phyloP scores from a whole-genome alignment of 2,797 vertebrate genomes.

The Aeoliscus strigatus region DNA sequence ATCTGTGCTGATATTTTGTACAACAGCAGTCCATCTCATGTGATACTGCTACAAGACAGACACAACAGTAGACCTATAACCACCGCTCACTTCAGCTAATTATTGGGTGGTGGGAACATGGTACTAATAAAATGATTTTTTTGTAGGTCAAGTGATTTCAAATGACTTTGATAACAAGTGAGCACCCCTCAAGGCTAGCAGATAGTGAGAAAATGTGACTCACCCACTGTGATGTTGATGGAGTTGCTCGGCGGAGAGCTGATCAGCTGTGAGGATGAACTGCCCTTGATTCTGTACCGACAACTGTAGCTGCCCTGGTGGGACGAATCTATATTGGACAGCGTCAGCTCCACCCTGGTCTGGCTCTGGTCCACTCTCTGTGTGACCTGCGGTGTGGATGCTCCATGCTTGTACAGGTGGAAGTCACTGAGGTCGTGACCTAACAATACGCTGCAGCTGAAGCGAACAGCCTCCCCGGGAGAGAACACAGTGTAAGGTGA shows the following conservation, averaged over 20 bases:
- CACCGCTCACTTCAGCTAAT: too few species aligned
- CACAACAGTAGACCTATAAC: too few species aligned
- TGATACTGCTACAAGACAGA: too few species aligned
- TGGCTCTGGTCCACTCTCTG: constrained; percentile 69
- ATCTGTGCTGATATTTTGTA: too few species aligned
- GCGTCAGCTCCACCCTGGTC: constrained; percentile 62
- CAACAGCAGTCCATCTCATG: too few species aligned
- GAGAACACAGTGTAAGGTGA: constrained; percentile 67
- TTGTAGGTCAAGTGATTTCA: too few species aligned
- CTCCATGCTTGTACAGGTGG: constrained; percentile 70
- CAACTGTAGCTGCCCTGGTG: constrained; percentile 78
- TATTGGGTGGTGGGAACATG: too few species aligned
- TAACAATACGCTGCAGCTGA: constrained; percentile 65
- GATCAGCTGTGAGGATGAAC: constrained; percentile 53
- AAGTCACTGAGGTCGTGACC: constrained; percentile 69
- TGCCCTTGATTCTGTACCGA: constrained; percentile 64
- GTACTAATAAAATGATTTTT: too few species aligned
- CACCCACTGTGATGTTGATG: constrained; percentile 76
- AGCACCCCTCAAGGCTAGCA: too few species aligned
- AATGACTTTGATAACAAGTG: too few species aligned
- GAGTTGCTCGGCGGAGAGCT: constrained; percentile 71
- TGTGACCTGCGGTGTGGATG: constrained; percentile 68
- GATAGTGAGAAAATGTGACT: constrained; percentile 34
- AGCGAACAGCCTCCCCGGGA: constrained; percentile 68
- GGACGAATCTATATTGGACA: constrained; percentile 66